Conservation (phyloP, 2,888 invertebrate genomes). For the Andrena bicolor region DNA sequence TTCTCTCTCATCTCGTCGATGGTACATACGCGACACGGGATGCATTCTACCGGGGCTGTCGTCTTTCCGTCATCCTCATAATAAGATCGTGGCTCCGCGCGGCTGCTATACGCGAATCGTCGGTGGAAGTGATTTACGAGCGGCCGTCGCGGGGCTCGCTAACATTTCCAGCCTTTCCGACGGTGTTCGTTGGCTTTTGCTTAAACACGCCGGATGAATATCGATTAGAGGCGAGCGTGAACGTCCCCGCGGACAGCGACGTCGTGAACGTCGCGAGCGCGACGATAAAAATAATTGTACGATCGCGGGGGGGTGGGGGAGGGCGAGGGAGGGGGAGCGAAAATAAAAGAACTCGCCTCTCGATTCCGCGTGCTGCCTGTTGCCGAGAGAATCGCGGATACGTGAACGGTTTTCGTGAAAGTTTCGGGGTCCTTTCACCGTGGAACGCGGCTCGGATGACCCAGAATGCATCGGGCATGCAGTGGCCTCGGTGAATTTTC, state of each 20-base stretch:
- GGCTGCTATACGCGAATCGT: not conserved
- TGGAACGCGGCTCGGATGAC: too few relatives aligned
- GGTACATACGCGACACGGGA: constrained; percentile 10
- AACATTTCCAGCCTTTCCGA: constrained; percentile 37
- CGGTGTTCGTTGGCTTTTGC: constrained; percentile 53
- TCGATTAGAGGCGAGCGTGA: constrained; percentile 49
- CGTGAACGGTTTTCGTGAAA: constrained; percentile 22
- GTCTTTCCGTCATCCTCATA: constrained; percentile 42
- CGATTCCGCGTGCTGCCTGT: not conserved
- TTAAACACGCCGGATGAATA: constrained; percentile 56
- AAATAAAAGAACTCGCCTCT: not conserved
- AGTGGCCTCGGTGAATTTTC: constrained; percentile 30
- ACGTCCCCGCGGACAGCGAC: not conserved
- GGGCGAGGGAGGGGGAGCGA: not conserved
- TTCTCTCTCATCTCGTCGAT: constrained; percentile 43
- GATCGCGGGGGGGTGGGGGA: not conserved
- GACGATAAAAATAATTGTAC: constrained; percentile 53
- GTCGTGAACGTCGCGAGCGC: constrained; percentile 30
- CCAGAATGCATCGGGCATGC: not conserved
- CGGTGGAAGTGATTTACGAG: constrained; percentile 43
- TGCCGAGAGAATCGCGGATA: not conserved
- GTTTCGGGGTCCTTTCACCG: not conserved
- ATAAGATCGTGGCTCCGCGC: constrained; percentile 30
- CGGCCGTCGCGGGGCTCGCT: not conserved
- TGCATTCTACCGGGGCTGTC: not conserved